phyloP scores from a whole-genome alignment of 2,888 invertebrate species.

The Protophormia terraenovae region DNA sequence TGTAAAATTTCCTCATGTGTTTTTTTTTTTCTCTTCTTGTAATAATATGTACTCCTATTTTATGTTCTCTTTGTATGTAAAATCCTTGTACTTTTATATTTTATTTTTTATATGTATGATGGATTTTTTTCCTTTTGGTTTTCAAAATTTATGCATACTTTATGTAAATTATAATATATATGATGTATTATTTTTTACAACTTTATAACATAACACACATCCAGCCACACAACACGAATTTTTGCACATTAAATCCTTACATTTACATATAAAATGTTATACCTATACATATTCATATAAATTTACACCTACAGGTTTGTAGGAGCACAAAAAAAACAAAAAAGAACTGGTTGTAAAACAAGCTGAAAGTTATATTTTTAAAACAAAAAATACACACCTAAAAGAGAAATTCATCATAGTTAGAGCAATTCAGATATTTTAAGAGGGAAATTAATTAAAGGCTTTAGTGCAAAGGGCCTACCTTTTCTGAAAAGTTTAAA shows the following conservation, averaged over 20 bases:
- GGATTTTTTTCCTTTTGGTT: not conserved
- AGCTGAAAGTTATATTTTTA: not conserved
- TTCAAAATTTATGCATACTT: constrained; percentile 61
- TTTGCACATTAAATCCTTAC: not conserved
- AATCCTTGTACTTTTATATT: not conserved
- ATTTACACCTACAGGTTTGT: not conserved
- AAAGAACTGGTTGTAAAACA: not conserved
- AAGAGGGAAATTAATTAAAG: too few species aligned
- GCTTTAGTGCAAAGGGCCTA: too few species aligned
- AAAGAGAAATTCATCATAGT: not conserved
- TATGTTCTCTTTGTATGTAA: not conserved
- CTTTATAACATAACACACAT: not conserved
- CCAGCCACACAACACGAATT: not conserved
- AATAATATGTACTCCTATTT: not conserved
- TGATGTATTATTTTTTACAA: constrained; percentile 10
- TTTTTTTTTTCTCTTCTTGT: not conserved
- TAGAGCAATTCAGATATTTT: not conserved
- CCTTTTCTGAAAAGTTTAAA: too few species aligned
- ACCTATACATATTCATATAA: not conserved
- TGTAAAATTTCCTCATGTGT: not conserved
- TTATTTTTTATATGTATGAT: not conserved
- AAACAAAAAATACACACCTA: constrained; percentile 6
- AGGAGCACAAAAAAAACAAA: not conserved
- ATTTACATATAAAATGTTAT: too few species aligned
- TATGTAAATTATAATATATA: constrained; percentile 64